Base-by-base conservation (phyloP, 2,113 vertebrate species). In the Lycocorax pyrrhopterus region DNA sequence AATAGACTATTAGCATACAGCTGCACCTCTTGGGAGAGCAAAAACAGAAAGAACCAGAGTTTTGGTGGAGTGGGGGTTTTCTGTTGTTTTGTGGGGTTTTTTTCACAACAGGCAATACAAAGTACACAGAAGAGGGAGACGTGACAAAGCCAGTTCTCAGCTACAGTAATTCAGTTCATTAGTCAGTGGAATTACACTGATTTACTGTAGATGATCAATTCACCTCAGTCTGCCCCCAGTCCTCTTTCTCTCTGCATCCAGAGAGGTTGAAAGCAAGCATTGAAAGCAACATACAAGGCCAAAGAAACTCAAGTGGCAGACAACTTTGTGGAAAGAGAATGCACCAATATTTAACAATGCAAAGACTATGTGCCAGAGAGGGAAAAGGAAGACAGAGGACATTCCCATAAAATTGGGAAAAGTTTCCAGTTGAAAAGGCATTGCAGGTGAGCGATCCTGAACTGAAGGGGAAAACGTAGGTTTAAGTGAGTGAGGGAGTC, bases 1-100 rank as follows among this genome's bases (percentile, higher is more conserved):
- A 77, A 37, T 2, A 56, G 60, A 90, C 56, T 37, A 97, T 97
- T 96, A 96, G 94, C 96, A 97, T 95, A 96, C 93, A 96, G 93
- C 94, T 96, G 96, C 92, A 81, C 47, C 72, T 90, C 78, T 77
- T 66, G 39, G 51, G 43, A 88, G 22, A 88, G 63, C 35, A 72
- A 83, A 90, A 33, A 27, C 53, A 91, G 85, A 94, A 93, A 64
- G 79, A 84, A 72, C 6, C 10, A 56, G 47, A 71, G 33, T 80
- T 88, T 78, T 67, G 47, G 47, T 23, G n/a, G 78, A 49, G 62
- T 56, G 47, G 69, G 53, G 49, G 33, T 78, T 67, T 94, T 59
- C 68, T 88, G 58, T 10, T 52, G 18, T 35, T 73, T 43, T 25
- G 18, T 58, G 26, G 5, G 7, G 0, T 0, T 60, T 81, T 56